Evolutionary conservation across 1,140 invertebrate species (phyloP).

Genomic region (Monomorium pharaonis): DNA sequence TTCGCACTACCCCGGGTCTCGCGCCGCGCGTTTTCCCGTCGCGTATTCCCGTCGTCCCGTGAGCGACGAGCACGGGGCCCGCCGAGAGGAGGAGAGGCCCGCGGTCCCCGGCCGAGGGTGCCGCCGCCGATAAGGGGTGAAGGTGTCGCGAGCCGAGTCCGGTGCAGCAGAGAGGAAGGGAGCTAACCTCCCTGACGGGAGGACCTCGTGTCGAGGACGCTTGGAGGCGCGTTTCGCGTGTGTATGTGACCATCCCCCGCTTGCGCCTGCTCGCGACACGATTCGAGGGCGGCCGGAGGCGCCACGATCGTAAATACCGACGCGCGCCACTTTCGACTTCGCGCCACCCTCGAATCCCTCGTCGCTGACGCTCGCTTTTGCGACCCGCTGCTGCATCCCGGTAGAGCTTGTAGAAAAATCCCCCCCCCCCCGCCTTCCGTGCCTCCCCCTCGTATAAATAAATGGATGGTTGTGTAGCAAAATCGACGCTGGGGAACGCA

Average conservation of each 20-base stretch:
- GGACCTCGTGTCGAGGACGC: constrained; percentile 64
- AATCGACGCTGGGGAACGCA: neutral
- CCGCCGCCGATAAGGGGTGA: constrained; percentile 34
- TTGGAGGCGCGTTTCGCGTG: constrained; percentile 24
- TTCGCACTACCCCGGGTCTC: constrained; percentile 40
- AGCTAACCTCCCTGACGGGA: constrained; percentile 68
- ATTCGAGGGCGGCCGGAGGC: constrained; percentile 35
- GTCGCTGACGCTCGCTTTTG: neutral
- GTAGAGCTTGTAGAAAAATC: neutral
- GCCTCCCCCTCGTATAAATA: neutral
- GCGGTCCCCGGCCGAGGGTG: neutral
- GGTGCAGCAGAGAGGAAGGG: constrained; percentile 38
- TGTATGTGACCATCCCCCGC: neutral
- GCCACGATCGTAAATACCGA: constrained; percentile 42
- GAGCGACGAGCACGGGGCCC: neutral
- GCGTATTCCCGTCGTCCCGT: neutral
- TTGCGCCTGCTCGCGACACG: constrained; percentile 34
- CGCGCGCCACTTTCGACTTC: constrained; percentile 46
- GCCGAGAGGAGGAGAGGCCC: neutral
- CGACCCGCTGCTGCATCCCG: neutral
- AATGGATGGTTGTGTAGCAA: neutral
- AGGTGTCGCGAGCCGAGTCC: constrained; percentile 21
- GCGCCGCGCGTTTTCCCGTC: constrained; percentile 3
- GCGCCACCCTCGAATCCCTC: neutral
- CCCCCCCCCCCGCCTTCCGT: neutral